Evolutionary conservation across 1,140 invertebrate genomes (phyloP), one percentile per base, ranked within the genome.

Genomic region (Achatina immaculata): DNA sequence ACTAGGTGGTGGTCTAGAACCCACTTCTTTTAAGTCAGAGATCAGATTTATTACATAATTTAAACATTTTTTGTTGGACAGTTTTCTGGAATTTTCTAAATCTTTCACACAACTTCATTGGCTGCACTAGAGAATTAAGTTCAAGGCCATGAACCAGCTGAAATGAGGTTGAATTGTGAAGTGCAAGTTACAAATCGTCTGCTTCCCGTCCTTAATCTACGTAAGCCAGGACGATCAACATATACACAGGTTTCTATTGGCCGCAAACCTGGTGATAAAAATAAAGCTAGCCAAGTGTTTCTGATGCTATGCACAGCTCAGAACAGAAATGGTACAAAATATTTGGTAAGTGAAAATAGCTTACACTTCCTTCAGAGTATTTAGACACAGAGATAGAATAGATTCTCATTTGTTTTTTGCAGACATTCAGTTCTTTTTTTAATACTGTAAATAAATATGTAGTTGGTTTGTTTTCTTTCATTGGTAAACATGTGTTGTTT

Each of bases 271-370:
- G 48, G 48, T 42, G 28, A 34, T 38, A 14, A 38, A 4, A 40
- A 75, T 16, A 48, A 75, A 34, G 73, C 51, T 58, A 55, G 74
- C 11, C 74, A 31, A 14, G 51, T 77, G 11, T 38, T 62, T 58
- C 3, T 77, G 31, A 77, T 77, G 74, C 3, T 77, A 24, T 77
- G 74, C 40, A 77, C 48, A n/a, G 55, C 74, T 1, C 48, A 77
- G 42, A 77, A 77, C 42, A 58, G 48, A 65, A 77, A 77, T n/a
- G 74, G 74, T 1, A 65, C 31, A 4, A 77, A 77, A 34, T 77
- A 77, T 77, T 21, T 62, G 51, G 74, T 77, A 65, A 65, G 34
- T 62, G 38, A 55, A 40, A 6, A 65, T 77, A 19, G 1, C 16
- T 43, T 9, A 66, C 31, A 19, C 31, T 66, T 14, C 14, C 31